Evolutionary conservation across 1,140 invertebrate species (phyloP), one percentile per base, ranked within the genome.

Genomic region (Pogonomyrmex californicus): DNA sequence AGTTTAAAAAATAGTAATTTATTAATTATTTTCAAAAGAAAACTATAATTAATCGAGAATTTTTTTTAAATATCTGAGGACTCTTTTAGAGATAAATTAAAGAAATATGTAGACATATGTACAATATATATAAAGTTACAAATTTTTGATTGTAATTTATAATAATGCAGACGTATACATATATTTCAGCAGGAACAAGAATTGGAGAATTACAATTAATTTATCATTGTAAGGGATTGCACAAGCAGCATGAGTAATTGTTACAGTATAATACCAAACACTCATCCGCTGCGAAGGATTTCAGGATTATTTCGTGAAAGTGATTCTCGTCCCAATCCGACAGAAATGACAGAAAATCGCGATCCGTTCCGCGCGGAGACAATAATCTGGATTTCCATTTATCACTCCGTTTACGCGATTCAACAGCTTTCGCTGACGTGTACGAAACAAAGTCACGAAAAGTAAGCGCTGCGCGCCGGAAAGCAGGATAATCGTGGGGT

Each of bases 291-390:
- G 30, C 44, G 30, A 4, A 65, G 58, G 33, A 75, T 60, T 60
- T 78, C 75, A 51, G 54, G 54, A 83, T 75, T 83, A 83, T 60
- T 51, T 33, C 17, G 38, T 41, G 38, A 58, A 30, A 51, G 70
- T 41, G 47, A 86, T 17, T 77, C 51, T 66, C 17, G 76, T 54
- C 17, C 63, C 36, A 83, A 75, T 90, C 66, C 68, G 54, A 87
- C 86, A 91, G 90, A 87, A 92, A 91, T 82, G 82, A 90, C 89
- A 91, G 90, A 90, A 90, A 92, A 85, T 63, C 62, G 17, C 79
- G 62, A 86, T 58, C 14, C 44, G 70, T 68, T 70, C 12, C 38
- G 51, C 44, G 12, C 47, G 71, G 58, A 70, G 63, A 76, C 65
- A 78, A 88, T 75, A 88, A 89, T 81, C 77, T 87, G 73, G 71